Evolutionary conservation across 2,797 vertebrate genomes (phyloP), one percentile per base, ranked within the genome.

Genomic region (Peromyscus nudipes): DNA sequence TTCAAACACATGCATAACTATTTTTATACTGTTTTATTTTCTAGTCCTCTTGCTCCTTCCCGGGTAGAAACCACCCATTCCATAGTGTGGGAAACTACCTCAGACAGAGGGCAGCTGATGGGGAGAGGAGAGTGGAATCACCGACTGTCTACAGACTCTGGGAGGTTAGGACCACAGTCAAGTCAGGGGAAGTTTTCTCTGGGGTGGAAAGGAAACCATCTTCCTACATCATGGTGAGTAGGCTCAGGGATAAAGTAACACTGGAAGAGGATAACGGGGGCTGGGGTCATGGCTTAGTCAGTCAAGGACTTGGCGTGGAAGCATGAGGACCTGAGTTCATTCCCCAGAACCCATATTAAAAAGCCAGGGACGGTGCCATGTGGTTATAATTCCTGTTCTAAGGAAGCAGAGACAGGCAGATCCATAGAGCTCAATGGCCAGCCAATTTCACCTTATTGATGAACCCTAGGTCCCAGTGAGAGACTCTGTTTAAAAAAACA

Each of bases 11-110:
- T 82, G 6, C 27, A 2, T 7, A 62, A 13, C 19, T 81, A 23
- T 71, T 93, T 80, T 87, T 91, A 34, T 92, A 75, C 25, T 25
- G 1, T 60, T 95, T 62, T 55, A 65, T 57, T 86, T 71, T 87
- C 89, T 86, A 55, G 73, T 76, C 37, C 29, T 23, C 60, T 95
- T 90, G 40, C 14, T 57, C 1, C 16, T 96, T 93, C 55, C 31
- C 2, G 1, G 1, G 23, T 43, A 77, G 43, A 80, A 87, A 69
- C 57, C 13, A 84, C 69, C 23, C 34, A 1, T 64, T 86, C 19
- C 65, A 2, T 67, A 43, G 12, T 37, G 55, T 71, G 31, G 29
- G n/a, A 29, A 81, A 1, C 52, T 77, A 62, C 83, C 5, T 40
- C 80, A 1, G 0, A 34, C 60, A 64, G 69, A 60, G 40, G 25